phyloP scores from a whole-genome alignment of 2,113 vertebrate species.

The Sarotherodon lohbergeri region DNA sequence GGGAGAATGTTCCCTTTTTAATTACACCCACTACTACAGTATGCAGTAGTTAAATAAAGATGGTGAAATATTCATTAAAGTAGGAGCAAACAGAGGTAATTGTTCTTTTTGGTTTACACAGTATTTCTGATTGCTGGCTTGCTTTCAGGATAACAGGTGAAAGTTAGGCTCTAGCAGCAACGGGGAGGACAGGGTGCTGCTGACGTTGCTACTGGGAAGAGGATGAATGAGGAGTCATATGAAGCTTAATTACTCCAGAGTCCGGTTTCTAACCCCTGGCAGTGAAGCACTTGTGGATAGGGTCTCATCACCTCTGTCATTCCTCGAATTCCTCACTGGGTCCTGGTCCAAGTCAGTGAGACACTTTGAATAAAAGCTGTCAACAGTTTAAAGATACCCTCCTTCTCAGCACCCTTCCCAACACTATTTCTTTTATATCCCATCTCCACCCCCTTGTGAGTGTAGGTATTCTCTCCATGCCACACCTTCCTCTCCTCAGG shows the following conservation, averaged over 20 bases:
- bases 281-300: conserved; percentile 31
- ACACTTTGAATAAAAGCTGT: conserved; percentile 51
- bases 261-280: conserved; percentile 56
- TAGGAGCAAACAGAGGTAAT: neutral
- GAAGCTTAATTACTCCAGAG: conserved; percentile 35
- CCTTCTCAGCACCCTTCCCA: neutral
- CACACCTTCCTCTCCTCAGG: neutral
- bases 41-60: neutral
- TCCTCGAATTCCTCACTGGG: conserved; percentile 52
- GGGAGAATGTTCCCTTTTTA: neutral
- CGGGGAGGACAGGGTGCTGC: conserved; percentile 9
- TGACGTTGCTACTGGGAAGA: conserved; percentile 26
- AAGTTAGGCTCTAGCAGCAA: neutral
- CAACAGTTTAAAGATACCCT: conserved; percentile 36
- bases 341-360: conserved; percentile 6
- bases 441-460: neutral
- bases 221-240: neutral
- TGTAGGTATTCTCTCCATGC: neutral
- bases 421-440: conserved; percentile 8
- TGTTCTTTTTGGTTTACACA: conserved; percentile 29
- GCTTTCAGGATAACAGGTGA: conserved; percentile 54
- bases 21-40: neutral
- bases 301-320: conserved; percentile 37
- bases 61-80: neutral
- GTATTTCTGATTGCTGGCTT: conserved; percentile 22